These are phyloP conservation scores for Papilio machaon DNA, from an alignment of 1,140 invertebrate genomes.

Conservation along the genomic window DNA sequence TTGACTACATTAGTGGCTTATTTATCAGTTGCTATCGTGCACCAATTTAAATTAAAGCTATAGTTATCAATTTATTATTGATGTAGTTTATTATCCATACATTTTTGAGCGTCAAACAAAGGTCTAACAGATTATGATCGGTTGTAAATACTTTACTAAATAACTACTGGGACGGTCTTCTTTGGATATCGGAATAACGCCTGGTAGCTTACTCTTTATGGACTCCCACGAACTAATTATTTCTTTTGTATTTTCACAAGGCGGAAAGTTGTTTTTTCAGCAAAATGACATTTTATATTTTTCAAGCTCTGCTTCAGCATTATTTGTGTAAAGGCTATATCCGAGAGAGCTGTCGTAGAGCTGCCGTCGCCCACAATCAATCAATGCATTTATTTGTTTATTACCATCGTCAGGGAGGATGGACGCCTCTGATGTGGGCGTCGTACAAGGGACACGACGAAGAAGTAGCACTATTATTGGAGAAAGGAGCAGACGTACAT, in stretches of 20 bases:
- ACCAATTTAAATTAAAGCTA: not conserved
- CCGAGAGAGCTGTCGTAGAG: too few relatives aligned
- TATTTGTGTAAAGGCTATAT: too few relatives aligned
- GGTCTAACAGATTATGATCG: not conserved
- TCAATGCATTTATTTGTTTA: not conserved
- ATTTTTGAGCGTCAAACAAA: not conserved
- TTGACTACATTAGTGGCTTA: not conserved
- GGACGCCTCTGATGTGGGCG: conserved; percentile 99
- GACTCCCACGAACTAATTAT: too few relatives aligned
- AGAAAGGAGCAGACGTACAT: conserved; percentile 96
- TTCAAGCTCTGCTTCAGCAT: too few relatives aligned
- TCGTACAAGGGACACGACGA: conserved; percentile 95
- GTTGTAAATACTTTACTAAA: not conserved
- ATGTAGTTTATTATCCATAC: conserved; percentile 2
- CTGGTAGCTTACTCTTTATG: too few relatives aligned
- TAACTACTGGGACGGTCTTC: not conserved
- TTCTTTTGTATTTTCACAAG: too few relatives aligned
- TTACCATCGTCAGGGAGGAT: conserved; percentile 89
- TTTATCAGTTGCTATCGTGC: not conserved
- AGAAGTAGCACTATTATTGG: conserved; percentile 91
- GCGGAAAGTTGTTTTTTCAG: too few relatives aligned
- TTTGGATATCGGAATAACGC: too few relatives aligned
- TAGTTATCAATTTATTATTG: conserved; percentile 7
- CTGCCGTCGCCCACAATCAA: too few relatives aligned
- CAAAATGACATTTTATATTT: too few relatives aligned